These are phyloP conservation scores for Leptogaster cylindrica DNA, from an alignment of 2,888 invertebrate genomes.

Conservation along the genomic window DNA sequence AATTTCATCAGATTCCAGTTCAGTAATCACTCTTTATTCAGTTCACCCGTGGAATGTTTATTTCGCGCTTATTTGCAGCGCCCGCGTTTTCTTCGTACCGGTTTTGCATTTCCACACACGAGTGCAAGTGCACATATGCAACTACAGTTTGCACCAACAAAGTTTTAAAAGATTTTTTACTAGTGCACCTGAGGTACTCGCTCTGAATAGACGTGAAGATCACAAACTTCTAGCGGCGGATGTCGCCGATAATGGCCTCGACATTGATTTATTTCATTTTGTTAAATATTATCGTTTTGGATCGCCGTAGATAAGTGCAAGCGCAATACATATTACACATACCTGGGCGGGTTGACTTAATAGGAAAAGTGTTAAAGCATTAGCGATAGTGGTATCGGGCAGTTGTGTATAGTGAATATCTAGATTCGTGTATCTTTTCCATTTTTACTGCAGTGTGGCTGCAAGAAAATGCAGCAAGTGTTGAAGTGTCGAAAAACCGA, in stretches of 20 bases:
- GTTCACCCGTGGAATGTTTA: slow-evolving; percentile 25
- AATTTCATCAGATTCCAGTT: slow-evolving; percentile 7
- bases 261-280: slow-evolving; percentile 28
- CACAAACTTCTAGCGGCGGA: slow-evolving; percentile 1
- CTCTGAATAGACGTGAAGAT: slow-evolving; percentile 24
- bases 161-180: slow-evolving; percentile 23
- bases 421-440: slow-evolving; percentile 15
- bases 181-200: slow-evolving; percentile 31
- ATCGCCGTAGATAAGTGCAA: slow-evolving; percentile 4
- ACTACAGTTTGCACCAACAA: slow-evolving; percentile 3
- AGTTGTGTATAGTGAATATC: no score
- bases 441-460: slow-evolving; percentile 13
- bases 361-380: slow-evolving; percentile 9
- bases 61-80: slow-evolving; percentile 33
- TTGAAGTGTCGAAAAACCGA: background rate
- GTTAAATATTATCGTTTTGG: background rate
- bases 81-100: slow-evolving; percentile 22
- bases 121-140: slow-evolving; percentile 7
- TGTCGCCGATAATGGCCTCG: slow-evolving; percentile 29
- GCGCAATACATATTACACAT: background rate
- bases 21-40: slow-evolving; percentile 20
- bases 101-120: slow-evolving; percentile 36
- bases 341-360: background rate
- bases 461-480: slow-evolving; percentile 3
- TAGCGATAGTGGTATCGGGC: no score